These are phyloP conservation scores for Hyposoter dolosus DNA, from an alignment of 2,888 invertebrate species.

Conservation along the genomic window DNA sequence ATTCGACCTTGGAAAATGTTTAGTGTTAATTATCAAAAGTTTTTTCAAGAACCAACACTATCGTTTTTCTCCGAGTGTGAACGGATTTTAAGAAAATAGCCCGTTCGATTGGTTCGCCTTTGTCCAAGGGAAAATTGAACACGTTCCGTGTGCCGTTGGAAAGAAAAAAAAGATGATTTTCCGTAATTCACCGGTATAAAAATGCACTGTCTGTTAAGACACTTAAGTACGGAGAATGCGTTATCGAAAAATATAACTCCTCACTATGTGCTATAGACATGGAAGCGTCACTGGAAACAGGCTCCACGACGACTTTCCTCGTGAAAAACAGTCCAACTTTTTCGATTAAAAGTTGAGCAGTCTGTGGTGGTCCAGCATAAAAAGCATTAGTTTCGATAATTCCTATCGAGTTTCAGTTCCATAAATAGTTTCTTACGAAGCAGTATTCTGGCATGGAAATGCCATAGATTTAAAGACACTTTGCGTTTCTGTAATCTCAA, in stretches of 20 bases:
- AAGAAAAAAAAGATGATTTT: not conserved
- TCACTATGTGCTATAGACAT: slow-evolving; percentile 5
- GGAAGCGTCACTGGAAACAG: slow-evolving; percentile 9
- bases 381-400: slow-evolving; percentile 4
- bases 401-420: not conserved
- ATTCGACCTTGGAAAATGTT: not conserved
- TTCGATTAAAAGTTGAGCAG: not conserved
- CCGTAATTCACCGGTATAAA: not conserved
- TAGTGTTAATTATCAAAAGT: not conserved
- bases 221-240: slow-evolving; percentile 13
- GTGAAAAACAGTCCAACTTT: slow-evolving; percentile 5
- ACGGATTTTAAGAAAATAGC: not conserved
- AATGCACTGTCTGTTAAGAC: slow-evolving; percentile 2
- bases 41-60: not conserved
- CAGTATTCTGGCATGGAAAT: not conserved
- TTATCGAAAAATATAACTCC: slow-evolving; percentile 5
- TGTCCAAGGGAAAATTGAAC: not conserved
- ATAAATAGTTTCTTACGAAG: not conserved
- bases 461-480: slow-evolving; percentile 5
- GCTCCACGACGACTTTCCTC: slow-evolving; percentile 1
- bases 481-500: not conserved
- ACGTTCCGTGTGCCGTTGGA: not conserved
- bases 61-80: not conserved
- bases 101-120: not conserved
- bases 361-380: not conserved